Conservation (phyloP, 1,140 invertebrate genomes). For the Panulirus ornatus region DNA sequence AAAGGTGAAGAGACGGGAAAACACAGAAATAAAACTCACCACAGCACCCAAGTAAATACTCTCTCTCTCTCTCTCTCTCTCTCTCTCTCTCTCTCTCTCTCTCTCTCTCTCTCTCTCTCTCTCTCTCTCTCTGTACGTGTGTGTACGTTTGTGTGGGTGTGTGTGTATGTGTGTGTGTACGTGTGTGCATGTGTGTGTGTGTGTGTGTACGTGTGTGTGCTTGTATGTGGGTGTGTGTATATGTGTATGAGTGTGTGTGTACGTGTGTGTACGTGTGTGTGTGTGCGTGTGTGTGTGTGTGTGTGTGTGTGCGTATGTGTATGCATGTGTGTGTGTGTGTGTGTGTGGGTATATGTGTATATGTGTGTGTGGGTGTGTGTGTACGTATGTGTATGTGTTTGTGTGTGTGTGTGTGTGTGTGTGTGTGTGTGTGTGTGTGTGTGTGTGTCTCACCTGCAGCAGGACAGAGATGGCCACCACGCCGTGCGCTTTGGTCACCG, state of each 20-base stretch:
- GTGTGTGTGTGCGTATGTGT: too few relatives aligned
- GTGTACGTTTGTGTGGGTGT: too few relatives aligned
- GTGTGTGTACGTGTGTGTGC: background rate
- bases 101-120: slow-evolving; percentile 19
- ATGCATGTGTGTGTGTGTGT: too few relatives aligned
- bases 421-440: too few relatives aligned
- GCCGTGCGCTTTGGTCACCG: slow-evolving; percentile 94
- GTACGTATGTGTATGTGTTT: too few relatives aligned
- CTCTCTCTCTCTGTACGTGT: background rate
- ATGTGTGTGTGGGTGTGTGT: too few relatives aligned
- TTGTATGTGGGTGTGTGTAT: too few relatives aligned
- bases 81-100: background rate
- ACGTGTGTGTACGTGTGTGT: too few relatives aligned
- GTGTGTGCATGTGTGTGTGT: background rate
- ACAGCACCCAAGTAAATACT: background rate
- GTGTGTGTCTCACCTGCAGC: slow-evolving; percentile 86
- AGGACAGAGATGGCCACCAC: slow-evolving; percentile 95
- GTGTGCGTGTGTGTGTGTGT: too few relatives aligned
- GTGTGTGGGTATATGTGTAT: too few relatives aligned
- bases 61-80: background rate
- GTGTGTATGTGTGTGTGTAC: background rate
- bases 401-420: too few relatives aligned
- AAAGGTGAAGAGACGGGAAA: background rate
- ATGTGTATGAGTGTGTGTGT: background rate
- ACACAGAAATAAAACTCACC: background rate